Conservation (phyloP, 2,113 vertebrate species). For the Semnornis frantzii region DNA sequence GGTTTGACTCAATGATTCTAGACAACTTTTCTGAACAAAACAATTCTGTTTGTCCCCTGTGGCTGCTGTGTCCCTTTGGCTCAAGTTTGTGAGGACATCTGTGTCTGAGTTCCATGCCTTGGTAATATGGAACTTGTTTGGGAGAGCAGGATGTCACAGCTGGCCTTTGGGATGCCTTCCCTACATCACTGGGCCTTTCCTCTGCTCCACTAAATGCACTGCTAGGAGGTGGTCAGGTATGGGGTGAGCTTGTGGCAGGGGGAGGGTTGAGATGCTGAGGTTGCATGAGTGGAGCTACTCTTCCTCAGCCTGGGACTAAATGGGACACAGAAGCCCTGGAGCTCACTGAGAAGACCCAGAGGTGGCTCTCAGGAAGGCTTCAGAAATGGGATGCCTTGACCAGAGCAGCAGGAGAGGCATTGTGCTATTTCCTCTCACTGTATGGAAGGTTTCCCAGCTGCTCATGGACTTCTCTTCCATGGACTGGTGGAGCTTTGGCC, state of each 20-base stretch:
- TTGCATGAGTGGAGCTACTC: background rate
- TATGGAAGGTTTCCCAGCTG: background rate
- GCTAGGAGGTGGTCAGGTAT: background rate
- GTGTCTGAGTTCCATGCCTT: background rate
- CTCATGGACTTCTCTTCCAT: background rate
- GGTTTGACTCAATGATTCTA: too few relatives aligned
- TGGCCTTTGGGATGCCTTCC: background rate
- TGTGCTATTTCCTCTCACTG: background rate
- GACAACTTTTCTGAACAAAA: too few relatives aligned
- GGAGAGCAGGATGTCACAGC: background rate
- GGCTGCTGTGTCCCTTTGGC: background rate
- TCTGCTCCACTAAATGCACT: background rate
- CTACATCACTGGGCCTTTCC: background rate
- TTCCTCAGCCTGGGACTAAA: background rate
- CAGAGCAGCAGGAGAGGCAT: background rate
- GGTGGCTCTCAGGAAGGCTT: background rate
- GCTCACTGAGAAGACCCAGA: background rate
- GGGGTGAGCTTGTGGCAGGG: background rate
- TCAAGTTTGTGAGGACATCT: background rate
- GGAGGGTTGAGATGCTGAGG: background rate
- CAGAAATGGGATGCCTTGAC: background rate
- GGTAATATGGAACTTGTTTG: accelerated
- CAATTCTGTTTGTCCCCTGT: background rate
- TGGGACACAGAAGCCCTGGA: background rate
- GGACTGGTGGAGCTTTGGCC: background rate